Percentiles rank a stretch among this genome's conserved stretches.
Conservation (phyloP, 2,113 vertebrate species). For the Nipponia nippon region DNA sequence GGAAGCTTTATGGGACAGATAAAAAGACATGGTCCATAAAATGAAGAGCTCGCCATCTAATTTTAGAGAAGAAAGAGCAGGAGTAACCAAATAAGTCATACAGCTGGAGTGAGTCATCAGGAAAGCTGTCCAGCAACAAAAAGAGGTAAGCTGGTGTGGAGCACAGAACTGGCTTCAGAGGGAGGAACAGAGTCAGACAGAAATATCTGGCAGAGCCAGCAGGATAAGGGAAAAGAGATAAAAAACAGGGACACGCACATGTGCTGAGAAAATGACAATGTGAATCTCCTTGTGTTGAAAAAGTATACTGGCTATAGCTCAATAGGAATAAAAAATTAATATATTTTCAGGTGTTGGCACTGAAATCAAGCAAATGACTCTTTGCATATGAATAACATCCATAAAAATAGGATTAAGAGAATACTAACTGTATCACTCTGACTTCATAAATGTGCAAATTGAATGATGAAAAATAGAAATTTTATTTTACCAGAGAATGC, state of each 20-base stretch:
- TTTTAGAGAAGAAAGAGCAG: neutral
- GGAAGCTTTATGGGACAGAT: conserved; percentile 40
- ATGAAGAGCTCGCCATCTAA: conserved; percentile 23
- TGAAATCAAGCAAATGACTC: neutral
- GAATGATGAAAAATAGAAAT: neutral
- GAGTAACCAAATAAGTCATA: neutral
- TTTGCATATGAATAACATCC: neutral
- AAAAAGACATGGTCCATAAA: conserved; percentile 51
- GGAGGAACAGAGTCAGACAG: neutral
- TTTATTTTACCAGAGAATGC: neutral
- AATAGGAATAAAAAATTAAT: neutral
- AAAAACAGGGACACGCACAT: rapidly evolving
- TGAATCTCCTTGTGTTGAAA: neutral
- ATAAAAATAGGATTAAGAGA: neutral
- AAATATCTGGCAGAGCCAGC: neutral
- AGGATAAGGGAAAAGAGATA: neutral
- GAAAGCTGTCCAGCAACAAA: neutral
- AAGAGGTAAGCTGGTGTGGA: neutral
- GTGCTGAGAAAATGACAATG: neutral
- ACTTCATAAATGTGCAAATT: neutral
- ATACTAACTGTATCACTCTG: neutral
- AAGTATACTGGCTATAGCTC: neutral
- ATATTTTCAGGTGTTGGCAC: neutral
- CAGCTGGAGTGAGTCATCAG: neutral
- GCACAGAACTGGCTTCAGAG: neutral